Evolutionary conservation across 1,140 invertebrate genomes (phyloP), one percentile per base, ranked within the genome.

Genomic region (Trypoxylus dichotomus): DNA sequence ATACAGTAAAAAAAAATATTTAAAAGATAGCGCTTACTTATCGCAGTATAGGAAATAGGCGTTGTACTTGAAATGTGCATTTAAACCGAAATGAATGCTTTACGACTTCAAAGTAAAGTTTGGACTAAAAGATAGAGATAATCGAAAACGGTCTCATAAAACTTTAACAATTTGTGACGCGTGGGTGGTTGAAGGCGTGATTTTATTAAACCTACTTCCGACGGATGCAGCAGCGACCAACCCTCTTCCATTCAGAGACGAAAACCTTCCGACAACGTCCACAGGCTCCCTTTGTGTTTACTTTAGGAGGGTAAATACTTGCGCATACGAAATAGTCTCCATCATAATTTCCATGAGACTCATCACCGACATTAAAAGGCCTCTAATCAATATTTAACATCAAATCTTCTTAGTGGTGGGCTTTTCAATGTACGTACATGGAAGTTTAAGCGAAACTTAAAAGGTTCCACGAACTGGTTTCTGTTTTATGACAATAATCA

Each of bases 91-190:
- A 24, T 54, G 47, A 29, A 68, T 29, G 27, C 21, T 68, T 68
- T 68, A 21, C 11, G 27, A 27, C 60, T 27, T 68, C 60, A 29
- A 68, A 68, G 60, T 68, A 68, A 68, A 21, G 60, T 68, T 24
- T 68, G 27, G 60, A 68, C 19, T 24, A 68, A 15, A 68, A 24
- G 21, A 68, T 24, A 58, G 47, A 13, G 47, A 24, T 68, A 68
- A 68, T 68, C 60, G 60, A 68, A 68, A 68, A 68, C 60, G 60
- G 27, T 68, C 60, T 68, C 60, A 29, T 68, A 68, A 68, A 68
- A 68, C 60, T 68, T 68, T 68, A 68, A 68, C 60, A 68, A 68
- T 68, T 29, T 68, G 60, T 68, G 60, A 68, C 60, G 60, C 60
- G 60, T 68, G 60, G 60, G 60, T 68, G 60, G 60, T 68, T 68